Base-by-base conservation (phyloP, 2,797 vertebrate species). In the Lepidocolaptes lacrymiger region DNA sequence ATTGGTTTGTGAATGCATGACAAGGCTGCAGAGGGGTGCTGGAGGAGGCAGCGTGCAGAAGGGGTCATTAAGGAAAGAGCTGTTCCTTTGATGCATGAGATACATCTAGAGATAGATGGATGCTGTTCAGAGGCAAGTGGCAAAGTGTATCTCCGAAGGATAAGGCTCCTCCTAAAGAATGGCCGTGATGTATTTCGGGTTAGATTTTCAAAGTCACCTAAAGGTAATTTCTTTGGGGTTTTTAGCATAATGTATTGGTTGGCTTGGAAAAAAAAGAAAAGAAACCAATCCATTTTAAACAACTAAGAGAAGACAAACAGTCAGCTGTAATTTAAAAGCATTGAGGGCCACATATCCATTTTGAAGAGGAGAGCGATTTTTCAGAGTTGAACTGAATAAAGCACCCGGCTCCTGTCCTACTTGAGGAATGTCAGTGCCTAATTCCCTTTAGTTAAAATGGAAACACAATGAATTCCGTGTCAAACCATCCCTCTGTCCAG, bases 141-240 rank as follows among this genome's bases (percentile, higher is more conserved):
- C 32, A 7, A 88, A 89, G 78, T 58, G 7, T 22, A 34, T 66
- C 54, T 79, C 43, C 69, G 92, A 77, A 54, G 51, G 41, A 75
- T 19, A 21, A 84, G 58, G 91, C 72, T 43, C 46, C 58, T 91
- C 75, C 76, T 72, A 26, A 88, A 76, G 68, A 83, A 75, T 41
- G 61, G 9, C 56, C 0, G 0, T 85, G 81, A 89, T 75, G 5
- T 34, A 85, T 92, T 89, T 30, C 23, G 27, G 56, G 44, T 62
- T 71, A 61, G 68, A 46, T 80, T 92, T 94, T 92, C 91, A 94
- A 96, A 96, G 91, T 93, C 82, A 92, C 56, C 61, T 41, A 26
- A 49, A 59, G 72, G 82, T 80, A 81, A 88, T 92, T 86, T 94
- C 82, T 69, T 52, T 17, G 4, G 19, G 24, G n/a, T 10, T 88